Conservation (phyloP, 2,888 invertebrate genomes). For the Drosophila engyochracea region DNA sequence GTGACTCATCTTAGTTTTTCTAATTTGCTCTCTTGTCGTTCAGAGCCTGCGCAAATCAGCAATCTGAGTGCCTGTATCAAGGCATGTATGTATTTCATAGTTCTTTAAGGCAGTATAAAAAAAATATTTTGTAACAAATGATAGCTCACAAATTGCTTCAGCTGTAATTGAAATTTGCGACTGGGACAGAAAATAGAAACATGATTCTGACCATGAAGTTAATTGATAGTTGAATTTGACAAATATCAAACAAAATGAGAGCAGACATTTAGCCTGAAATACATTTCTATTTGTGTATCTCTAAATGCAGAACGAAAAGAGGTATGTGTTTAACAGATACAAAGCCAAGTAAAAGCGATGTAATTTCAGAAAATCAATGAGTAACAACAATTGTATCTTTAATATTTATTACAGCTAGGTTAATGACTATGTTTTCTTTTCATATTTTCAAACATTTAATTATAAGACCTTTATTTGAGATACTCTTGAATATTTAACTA, state of each 20-base stretch:
- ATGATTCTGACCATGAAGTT: slow-evolving; percentile 30
- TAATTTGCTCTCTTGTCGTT: neutral
- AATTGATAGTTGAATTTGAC: slow-evolving; percentile 49
- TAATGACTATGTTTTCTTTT: neutral
- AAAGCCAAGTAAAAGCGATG: neutral
- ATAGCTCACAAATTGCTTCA: slow-evolving; percentile 39
- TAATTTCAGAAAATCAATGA: neutral
- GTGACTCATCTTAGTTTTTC: neutral
- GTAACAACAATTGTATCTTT: neutral
- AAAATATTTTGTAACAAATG: slow-evolving; percentile 59
- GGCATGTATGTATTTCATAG: slow-evolving; percentile 11
- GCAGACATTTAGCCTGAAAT: neutral
- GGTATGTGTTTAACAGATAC: neutral
- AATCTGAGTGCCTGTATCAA: neutral
- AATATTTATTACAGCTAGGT: neutral
- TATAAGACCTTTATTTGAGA: neutral
- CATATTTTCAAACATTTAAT: neutral
- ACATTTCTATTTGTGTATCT: neutral
- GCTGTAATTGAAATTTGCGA: slow-evolving; percentile 58
- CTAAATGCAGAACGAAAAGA: neutral
- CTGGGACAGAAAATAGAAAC: slow-evolving; percentile 11
- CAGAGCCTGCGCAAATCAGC: neutral
- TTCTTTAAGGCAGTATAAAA: slow-evolving; percentile 16
- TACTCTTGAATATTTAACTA: neutral
- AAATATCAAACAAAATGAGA: slow-evolving; percentile 1